Evolutionary conservation across 2,113 vertebrate species (phyloP), one percentile per base, ranked within the genome.

Genomic region (Elephas maximus): DNA sequence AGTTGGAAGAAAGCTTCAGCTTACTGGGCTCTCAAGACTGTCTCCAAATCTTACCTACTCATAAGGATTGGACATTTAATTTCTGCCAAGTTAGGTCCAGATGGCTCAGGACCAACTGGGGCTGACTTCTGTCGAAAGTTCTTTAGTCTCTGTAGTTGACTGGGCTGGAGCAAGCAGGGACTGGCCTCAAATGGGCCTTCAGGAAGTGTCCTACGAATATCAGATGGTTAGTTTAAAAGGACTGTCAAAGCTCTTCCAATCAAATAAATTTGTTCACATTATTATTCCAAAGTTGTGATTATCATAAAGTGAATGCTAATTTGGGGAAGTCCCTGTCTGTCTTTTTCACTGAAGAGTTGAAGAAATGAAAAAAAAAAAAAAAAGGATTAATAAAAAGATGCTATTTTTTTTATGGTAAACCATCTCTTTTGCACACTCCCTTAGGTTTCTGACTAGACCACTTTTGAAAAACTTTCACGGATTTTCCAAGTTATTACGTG

Each of bases 401-500:
- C 24, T 33, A 48, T 26, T 10, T 37, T 37, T 37, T 37, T 37
- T 37, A 48, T 48, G 48, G 48, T 48, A 48, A n/a, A 80, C 6
- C 26, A 37, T 71, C 84, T 76, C 30, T 79, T 62, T 84, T 76
- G n/a, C 74, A 21, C 71, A 24, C 76, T 88, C 79, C 88, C 86
- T 87, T 67, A 45, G 44, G 45, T 88, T 92, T 92, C 92, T 57
- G 71, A 53, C 74, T 21, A 57, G 67, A 89, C 83, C 65, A 73
- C 45, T 84, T 94, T 41, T 74, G 76, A 73, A 93, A 95, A 85
- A 2, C 28, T 48, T 77, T 65, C 53, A 51, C 14, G 20, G 44
- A 77, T 78, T 94, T 65, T 6, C 87, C 84, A 95, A 80, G 89
- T 95, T 85, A 71, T 77, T 67, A 45, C 33, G 65, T 93, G 65